phyloP scores from a whole-genome alignment of 2,888 invertebrate genomes.

The Antheraea assamensis region DNA sequence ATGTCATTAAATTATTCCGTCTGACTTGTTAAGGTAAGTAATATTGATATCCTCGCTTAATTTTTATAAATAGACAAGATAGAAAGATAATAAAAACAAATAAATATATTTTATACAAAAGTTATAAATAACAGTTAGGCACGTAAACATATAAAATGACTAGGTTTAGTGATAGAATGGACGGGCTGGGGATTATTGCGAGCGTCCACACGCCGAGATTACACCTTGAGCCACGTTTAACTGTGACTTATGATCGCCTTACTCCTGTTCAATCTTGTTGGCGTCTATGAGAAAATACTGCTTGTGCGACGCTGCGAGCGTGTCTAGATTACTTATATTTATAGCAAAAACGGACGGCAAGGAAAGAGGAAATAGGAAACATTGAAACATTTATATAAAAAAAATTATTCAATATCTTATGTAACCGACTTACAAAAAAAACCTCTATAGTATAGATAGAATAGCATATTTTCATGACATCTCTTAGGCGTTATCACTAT shows the following conservation, averaged over 20 bases:
- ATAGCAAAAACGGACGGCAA: constrained; percentile 33
- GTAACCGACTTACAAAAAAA: too few relatives aligned
- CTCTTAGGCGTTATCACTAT: too few relatives aligned
- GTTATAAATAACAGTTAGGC: constrained; percentile 21
- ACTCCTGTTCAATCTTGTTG: constrained; percentile 73
- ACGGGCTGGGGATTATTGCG: constrained; percentile 69
- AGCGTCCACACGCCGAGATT: constrained; percentile 69
- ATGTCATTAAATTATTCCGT: not conserved
- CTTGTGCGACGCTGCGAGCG: constrained; percentile 56
- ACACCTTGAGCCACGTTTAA: constrained; percentile 70
- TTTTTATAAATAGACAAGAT: not conserved
- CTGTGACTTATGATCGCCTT: constrained; percentile 78
- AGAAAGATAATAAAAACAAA: not conserved
- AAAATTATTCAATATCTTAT: too few relatives aligned
- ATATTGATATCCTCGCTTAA: not conserved
- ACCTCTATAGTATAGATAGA: too few relatives aligned
- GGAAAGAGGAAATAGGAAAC: not conserved
- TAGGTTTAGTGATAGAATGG: constrained; percentile 59
- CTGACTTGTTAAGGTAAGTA: too few relatives aligned
- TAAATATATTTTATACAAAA: constrained; percentile 2
- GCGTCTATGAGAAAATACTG: constrained; percentile 78
- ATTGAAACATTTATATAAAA: too few relatives aligned
- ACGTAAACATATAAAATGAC: constrained; percentile 52
- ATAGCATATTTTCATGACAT: too few relatives aligned
- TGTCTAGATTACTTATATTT: constrained; percentile 59